Evolutionary conservation across 2,888 invertebrate species (phyloP), one percentile per base, ranked within the genome.

Genomic region (Petrolisthes cinctipes): DNA sequence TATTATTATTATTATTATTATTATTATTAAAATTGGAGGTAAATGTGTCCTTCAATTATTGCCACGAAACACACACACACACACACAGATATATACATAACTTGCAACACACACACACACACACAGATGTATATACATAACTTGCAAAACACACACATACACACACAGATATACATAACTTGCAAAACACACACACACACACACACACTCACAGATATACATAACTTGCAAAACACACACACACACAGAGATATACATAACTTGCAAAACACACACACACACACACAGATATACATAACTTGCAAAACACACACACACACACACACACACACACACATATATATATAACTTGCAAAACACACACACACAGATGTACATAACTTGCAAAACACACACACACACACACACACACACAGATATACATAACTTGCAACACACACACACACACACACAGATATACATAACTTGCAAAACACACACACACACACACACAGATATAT

Each of bases 121-220:
- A 37, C 75, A 23, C 23, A 37, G 5, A 23, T 37, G 2, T n/a
- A n/a, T n/a, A n/a, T 37, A 37, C 37, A 37, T 37, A 37, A 37
- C 37, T 37, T 37, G 37, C 37, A 37, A 37, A 0, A 80, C 61
- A n/a, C 14, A 56, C 61, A n/a, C 0, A 11, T 0, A 14, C 11
- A 80, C 61, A 7, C n/a, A 79, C 56, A 78, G n/a, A 37, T 76
- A 76, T 76, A 76, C 20, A 76, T 20, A 23, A 53, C 7, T 80
- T 57, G 20, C 56, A n/a, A 71, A 17, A 20, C 23, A 73, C 20
- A 2, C 20, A 17, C 23, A 75, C 11, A 37, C 37, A 37, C 37
- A n/a, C n/a, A 4, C 57, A 56, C 37, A 56, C 61, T 17, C 9
- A 23, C n/a, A n/a, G n/a, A n/a, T 51, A 23, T n/a, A 78, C 53